Evolutionary conservation across 2,113 vertebrate species (phyloP).

Genomic region (Otus sunia): DNA sequence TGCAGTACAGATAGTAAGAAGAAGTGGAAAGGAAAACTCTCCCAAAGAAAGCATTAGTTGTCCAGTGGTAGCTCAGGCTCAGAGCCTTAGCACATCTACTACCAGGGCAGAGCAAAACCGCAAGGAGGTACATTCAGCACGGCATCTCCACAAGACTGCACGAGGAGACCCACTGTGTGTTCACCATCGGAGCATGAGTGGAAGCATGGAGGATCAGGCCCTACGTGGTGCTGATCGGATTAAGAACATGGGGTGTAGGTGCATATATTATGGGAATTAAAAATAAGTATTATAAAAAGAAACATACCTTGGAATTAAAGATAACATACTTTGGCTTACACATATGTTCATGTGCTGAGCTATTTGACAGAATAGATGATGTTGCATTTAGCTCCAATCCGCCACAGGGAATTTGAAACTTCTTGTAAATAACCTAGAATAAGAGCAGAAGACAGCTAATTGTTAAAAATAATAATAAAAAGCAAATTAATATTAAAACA

Average conservation of each 20-base stretch:
- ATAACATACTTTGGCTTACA: conserved; percentile 79
- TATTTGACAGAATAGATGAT: conserved; percentile 33
- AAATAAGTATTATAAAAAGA: conserved; percentile 54
- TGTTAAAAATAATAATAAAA: not conserved
- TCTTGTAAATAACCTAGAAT: conserved; percentile 81
- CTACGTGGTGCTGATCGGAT: not conserved
- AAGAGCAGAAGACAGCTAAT: not conserved
- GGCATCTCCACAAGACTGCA: not conserved
- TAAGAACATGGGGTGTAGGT: not conserved
- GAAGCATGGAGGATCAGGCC: not conserved
- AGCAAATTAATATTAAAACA: not conserved
- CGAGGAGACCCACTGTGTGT: not conserved
- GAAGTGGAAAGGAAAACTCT: not conserved
- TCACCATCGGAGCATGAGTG: not conserved
- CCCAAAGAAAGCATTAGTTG: not conserved
- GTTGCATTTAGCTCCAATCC: conserved; percentile 58
- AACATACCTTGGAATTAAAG: conserved; percentile 81
- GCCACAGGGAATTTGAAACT: conserved; percentile 74
- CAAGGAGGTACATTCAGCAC: not conserved
- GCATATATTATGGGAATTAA: conserved; percentile 1
- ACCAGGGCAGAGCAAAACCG: not conserved
- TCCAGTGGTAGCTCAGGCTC: not conserved
- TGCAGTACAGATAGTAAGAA: not conserved
- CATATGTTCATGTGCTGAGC: conserved; percentile 51
- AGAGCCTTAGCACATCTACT: not conserved